These are phyloP conservation scores for Grus americana DNA, from an alignment of 2,113 vertebrate genomes.

Conservation along the genomic window DNA sequence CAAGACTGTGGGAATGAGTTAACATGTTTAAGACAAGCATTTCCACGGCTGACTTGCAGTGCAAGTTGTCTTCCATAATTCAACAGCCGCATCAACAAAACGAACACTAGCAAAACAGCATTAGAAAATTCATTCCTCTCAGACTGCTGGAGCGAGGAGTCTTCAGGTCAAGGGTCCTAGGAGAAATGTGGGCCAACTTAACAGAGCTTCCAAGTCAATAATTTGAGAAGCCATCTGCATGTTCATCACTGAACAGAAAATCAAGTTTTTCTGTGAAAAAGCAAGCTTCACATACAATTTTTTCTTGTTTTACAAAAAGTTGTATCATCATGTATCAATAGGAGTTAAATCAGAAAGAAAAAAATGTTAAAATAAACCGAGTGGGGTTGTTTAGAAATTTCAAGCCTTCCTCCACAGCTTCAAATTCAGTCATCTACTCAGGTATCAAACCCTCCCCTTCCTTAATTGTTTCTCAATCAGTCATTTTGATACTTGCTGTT, in stretches of 20 bases:
- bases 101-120: not conserved
- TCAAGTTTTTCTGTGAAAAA: not conserved
- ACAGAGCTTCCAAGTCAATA: not conserved
- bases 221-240: not conserved
- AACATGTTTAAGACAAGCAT: slow-evolving; percentile 21
- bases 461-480: not conserved
- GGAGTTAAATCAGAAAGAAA: not conserved
- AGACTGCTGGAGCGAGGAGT: not conserved
- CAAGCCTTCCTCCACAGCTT: not conserved
- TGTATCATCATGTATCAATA: not conserved
- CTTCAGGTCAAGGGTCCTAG: not conserved
- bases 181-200: not conserved
- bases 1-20: slow-evolving; percentile 41
- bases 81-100: not conserved
- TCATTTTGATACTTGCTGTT: not conserved
- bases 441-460: not conserved
- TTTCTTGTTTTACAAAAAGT: not conserved
- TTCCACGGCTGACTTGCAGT: slow-evolving; percentile 5
- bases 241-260: not conserved
- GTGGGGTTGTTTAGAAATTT: not conserved
- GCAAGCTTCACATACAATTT: not conserved
- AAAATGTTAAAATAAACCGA: not conserved
- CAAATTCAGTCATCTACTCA: not conserved
- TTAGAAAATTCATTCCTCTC: not conserved
- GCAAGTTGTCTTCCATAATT: slow-evolving; percentile 5